Evolutionary conservation across 2,888 invertebrate species (phyloP), one percentile per base, ranked within the genome.

Genomic region (Homarus gammarus): DNA sequence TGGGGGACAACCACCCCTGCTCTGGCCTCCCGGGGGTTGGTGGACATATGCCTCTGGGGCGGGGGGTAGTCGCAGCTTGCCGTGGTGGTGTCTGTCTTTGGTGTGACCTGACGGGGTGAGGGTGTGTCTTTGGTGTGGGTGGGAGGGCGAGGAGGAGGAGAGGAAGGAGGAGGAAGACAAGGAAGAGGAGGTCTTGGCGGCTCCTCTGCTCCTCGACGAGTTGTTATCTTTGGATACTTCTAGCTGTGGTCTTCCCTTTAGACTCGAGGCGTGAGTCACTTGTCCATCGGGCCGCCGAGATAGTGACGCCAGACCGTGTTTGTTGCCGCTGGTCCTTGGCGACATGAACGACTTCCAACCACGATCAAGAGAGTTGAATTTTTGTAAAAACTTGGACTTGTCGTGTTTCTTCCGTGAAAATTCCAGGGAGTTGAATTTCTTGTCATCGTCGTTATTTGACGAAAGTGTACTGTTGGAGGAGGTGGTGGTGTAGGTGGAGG

Each of bases 361-460:
- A 18, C 90, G 81, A 68, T 90, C 90, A 61, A 90, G 72, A 10
- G 90, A 90, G 33, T 87, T 68, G 40, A 90, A 90, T 51, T 90
- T 90, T 36, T 90, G 90, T 36, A 90, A 83, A 31, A 90, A 85
- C 8, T 72, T 87, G 22, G 82, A 51, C 72, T 87, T 90, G 18
- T 81, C 85, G 27, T 70, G 38, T 49, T 68, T 89, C 31, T 89
- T 89, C 61, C 75, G 49, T 10, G 81, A 36, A 8, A 64, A 61
- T 18, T 90, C 87, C 8, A 90, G 27, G 22, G 90, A 85, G 31
- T 44, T 75, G 82, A 87, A 87, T 33, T 87, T 87, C 72, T 73
- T 87, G 18, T 51, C 18, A 22, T 40, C 38, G 36, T 31, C 51
- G 49, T 31, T 44, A 15, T 27, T 61, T 5, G 73, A 51, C 40